These are phyloP conservation scores for Trachops cirrhosus DNA, from an alignment of 2,797 vertebrate species.

Conservation along the genomic window DNA sequence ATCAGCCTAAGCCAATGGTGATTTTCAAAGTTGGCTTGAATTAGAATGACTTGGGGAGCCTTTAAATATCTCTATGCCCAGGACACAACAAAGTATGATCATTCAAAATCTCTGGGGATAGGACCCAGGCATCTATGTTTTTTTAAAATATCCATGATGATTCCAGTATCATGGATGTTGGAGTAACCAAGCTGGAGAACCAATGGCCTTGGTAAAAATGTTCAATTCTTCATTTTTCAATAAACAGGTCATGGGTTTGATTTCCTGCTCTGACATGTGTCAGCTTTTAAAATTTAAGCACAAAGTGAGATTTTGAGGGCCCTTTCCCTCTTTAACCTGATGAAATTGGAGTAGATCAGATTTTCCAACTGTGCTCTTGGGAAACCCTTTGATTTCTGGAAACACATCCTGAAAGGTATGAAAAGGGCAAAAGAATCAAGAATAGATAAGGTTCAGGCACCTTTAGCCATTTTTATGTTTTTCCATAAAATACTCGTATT, in stretches of 20 bases:
- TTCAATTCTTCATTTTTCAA: not conserved
- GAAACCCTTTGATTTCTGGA: not conserved
- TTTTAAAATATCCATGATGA: not conserved
- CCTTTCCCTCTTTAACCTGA: not conserved
- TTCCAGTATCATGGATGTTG: not conserved
- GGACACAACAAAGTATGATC: not conserved
- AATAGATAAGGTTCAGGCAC: not conserved
- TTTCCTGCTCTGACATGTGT: not conserved
- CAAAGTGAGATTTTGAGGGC: not conserved
- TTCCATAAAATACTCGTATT: not conserved
- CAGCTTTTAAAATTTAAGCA: not conserved
- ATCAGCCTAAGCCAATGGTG: not conserved
- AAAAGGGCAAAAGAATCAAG: not conserved
- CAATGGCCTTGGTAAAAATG: not conserved
- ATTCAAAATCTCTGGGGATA: not conserved
- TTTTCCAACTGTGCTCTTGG: not conserved
- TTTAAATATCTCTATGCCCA: not conserved
- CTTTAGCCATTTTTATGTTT: not conserved
- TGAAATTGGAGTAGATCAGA: not conserved
- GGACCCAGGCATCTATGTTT: not conserved
- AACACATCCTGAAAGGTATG: not conserved
- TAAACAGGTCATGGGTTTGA: not conserved
- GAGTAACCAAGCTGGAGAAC: not conserved
- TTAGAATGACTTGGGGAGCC: not conserved
- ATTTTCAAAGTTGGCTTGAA: not conserved